Evolutionary conservation across 1,140 invertebrate genomes (phyloP).

Genomic region (Bilobella aurantiaca): DNA sequence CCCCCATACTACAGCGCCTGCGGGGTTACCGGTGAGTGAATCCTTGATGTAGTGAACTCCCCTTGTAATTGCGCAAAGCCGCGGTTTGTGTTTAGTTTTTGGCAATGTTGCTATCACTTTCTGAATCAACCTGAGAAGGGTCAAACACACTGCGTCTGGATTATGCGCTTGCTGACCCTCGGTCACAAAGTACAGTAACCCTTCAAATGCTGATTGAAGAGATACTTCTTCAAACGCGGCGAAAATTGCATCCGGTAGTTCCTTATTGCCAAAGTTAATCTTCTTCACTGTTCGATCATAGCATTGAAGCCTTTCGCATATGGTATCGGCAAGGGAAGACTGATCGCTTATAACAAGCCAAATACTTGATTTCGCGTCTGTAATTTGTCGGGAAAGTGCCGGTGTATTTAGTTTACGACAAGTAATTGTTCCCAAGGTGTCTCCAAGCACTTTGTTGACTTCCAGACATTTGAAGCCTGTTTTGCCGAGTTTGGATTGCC

Average conservation of each 20-base stretch:
- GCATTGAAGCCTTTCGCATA: too few species aligned
- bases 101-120: neutral
- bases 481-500: neutral
- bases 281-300: too few species aligned
- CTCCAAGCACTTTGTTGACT: neutral
- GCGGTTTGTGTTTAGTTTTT: neutral
- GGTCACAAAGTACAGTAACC: conserved; percentile 4
- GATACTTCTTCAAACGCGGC: too few species aligned
- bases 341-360: too few species aligned
- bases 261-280: too few species aligned
- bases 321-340: too few species aligned
- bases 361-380: neutral
- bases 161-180: neutral
- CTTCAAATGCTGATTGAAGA: neutral
- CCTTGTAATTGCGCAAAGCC: neutral
- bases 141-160: neutral
- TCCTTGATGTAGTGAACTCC: conserved; percentile 10
- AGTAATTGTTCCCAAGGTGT: neutral
- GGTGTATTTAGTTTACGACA: neutral
- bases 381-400: too few species aligned
- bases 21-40: neutral
- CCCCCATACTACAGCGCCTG: neutral
- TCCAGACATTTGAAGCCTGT: neutral
- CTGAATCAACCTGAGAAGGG: neutral
- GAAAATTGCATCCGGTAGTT: too few species aligned